Evolutionary conservation across 2,888 invertebrate genomes (phyloP), one percentile per base, ranked within the genome.

Genomic region (Plagiodera versicolora): DNA sequence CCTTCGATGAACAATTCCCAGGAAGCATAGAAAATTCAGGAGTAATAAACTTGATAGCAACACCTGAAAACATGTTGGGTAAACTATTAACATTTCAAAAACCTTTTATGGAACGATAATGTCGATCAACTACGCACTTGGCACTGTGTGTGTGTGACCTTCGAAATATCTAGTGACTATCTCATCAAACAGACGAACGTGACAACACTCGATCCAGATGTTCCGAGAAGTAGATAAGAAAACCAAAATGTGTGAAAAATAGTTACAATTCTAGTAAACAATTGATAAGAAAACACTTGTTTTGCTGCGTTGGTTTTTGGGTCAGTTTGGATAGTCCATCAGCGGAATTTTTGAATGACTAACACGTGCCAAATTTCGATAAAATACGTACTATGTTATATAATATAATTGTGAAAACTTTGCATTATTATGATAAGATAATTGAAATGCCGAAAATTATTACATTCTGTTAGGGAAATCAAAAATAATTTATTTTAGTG

Each of bases 261-360:
- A 20, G n/a, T 39, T 28, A 8, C 11, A 28, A 53, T 44, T 11
- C 44, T 53, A 16, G 53, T 44, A 53, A 53, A 53, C 44, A 53
- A 10, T 44, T 14, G 53, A 53, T 53, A 53, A 45, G 17, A 8
- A 14, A 24, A 53, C 53, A 53, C 53, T 44, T 53, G 53, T 53
- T 53, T 53, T 44, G 53, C 14, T 39, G 39, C 4, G 39, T 39
- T 14, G 14, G 6, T 4, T 8, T 10, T 9, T 39, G 11, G 39
- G 39, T 14, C 14, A 14, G 14, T 10, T 39, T 39, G 2, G 11
- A 32, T 10, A 14, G 11, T 14, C n/a, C 10, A 3, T 11, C 14
- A 14, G 14, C 10, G 11, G 14, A 14, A 39, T 2, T 10, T 32
- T 32, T 32, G 32, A 39, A 39, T 39, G n/a, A 14, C 6, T 14